phyloP scores from a whole-genome alignment of 2,113 vertebrate species.

The Lycocorax pyrrhopterus region DNA sequence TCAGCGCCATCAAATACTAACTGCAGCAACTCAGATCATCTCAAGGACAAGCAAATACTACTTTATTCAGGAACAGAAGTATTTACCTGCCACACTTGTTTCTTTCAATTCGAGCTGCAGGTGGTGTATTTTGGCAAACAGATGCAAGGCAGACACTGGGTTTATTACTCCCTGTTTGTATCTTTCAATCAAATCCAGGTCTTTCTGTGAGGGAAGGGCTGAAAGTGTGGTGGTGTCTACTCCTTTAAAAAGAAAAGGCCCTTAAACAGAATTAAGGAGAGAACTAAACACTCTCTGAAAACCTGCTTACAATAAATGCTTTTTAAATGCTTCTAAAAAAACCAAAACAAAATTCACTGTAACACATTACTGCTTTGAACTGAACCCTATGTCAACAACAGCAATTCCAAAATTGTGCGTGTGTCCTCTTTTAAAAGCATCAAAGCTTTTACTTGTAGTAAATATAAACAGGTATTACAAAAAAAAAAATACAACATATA shows the following conservation, averaged over 20 bases:
- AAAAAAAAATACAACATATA: accelerated
- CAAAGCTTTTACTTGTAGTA: background rate
- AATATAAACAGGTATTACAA: accelerated
- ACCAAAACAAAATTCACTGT: background rate
- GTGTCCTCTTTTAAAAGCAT: background rate
- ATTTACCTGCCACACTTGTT: constrained; percentile 81
- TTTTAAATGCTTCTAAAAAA: background rate
- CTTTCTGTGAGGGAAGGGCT: constrained; percentile 29
- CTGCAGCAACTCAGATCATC: background rate
- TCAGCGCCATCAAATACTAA: background rate
- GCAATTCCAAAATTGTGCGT: accelerated
- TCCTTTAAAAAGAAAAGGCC: constrained; percentile 26
- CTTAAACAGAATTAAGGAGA: constrained; percentile 8
- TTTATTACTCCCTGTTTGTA: constrained; percentile 77
- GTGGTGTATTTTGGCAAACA: constrained; percentile 74
- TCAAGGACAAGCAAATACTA: background rate
- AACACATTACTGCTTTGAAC: background rate
- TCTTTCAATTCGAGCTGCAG: constrained; percentile 86
- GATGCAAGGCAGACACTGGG: constrained; percentile 82
- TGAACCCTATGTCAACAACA: background rate
- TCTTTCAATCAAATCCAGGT: constrained; percentile 70
- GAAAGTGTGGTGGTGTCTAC: background rate
- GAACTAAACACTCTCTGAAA: background rate
- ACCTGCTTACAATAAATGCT: background rate
- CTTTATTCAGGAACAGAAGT: background rate